A percentile compares a stretch with the other conserved stretches of the same genome.
These are phyloP conservation scores for Zaprionus nigranus DNA, from an alignment of 1,140 invertebrate genomes.

Conservation along the genomic window DNA sequence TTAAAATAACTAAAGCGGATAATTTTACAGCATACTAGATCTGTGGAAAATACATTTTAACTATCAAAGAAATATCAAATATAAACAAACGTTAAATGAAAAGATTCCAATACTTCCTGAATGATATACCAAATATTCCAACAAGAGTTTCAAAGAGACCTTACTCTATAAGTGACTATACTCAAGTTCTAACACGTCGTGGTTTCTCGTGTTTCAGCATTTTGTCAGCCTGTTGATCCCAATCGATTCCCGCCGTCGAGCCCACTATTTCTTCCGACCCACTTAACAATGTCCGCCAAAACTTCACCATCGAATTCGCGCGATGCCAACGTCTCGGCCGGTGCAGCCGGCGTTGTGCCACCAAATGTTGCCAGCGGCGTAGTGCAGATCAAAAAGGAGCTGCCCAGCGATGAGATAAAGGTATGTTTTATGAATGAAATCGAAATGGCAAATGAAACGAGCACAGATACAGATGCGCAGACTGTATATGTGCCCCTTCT, in stretches of 20 bases:
- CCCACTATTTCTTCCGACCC: constrained; percentile 11
- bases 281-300: constrained; percentile 72
- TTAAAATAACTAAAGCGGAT: neutral
- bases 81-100: no score
- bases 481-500: no score
- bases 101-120: neutral
- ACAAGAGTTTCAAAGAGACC: neutral
- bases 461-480: neutral
- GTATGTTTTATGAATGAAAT: constrained; percentile 72
- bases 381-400: constrained; percentile 85
- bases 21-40: neutral
- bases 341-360: constrained; percentile 39
- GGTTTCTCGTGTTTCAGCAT: constrained; percentile 50
- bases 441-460: neutral
- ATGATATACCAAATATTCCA: neutral
- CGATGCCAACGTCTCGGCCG: constrained; percentile 54
- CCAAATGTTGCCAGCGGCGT: constrained; percentile 51
- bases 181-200: neutral
- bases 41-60: neutral
- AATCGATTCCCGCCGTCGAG: neutral
- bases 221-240: constrained; percentile 14
- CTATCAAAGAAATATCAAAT: neutral
- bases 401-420: constrained; percentile 86
- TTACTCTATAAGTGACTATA: neutral
- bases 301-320: constrained; percentile 73